A percentile compares a stretch with the other conserved stretches of the same genome.
These are phyloP conservation scores for Megastigmus dorsalis DNA, from an alignment of 2,888 invertebrate genomes.

Conservation along the genomic window DNA sequence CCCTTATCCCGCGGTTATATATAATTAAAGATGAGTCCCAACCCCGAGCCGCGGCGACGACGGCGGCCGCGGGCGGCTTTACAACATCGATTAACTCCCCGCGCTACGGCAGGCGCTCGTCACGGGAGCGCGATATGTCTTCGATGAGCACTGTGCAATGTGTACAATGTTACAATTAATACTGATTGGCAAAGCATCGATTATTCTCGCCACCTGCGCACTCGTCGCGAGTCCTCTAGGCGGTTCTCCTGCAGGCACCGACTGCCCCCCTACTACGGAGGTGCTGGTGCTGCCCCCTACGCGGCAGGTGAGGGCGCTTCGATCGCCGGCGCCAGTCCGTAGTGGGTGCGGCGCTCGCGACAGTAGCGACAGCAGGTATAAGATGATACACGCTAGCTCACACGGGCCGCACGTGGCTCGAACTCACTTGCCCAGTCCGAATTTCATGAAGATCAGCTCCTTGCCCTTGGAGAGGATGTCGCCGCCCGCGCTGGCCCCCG, in stretches of 20 bases:
- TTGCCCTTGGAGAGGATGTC: slow-evolving; percentile 94
- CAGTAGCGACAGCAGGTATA: neutral
- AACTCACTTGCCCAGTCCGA: slow-evolving; percentile 83
- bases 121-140: slow-evolving; percentile 54
- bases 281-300: too few relatives aligned
- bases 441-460: slow-evolving; percentile 95
- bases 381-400: neutral
- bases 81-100: slow-evolving; percentile 42
- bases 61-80: neutral
- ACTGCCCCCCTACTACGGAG: neutral
- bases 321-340: neutral
- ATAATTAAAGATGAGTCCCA: neutral
- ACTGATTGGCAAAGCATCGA: slow-evolving; percentile 58
- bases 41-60: too few relatives aligned
- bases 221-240: neutral
- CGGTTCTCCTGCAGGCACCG: too few relatives aligned
- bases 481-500: slow-evolving; percentile 83
- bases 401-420: slow-evolving; percentile 27
- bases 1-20: neutral
- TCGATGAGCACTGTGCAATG: slow-evolving; percentile 46
- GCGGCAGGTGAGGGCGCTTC: neutral
- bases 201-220: slow-evolving; percentile 1
- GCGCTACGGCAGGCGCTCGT: slow-evolving; percentile 29
- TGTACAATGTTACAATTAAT: slow-evolving; percentile 58
- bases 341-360: neutral